phyloP scores from a whole-genome alignment of 1,140 invertebrate species.

The Babylonia areolata region DNA sequence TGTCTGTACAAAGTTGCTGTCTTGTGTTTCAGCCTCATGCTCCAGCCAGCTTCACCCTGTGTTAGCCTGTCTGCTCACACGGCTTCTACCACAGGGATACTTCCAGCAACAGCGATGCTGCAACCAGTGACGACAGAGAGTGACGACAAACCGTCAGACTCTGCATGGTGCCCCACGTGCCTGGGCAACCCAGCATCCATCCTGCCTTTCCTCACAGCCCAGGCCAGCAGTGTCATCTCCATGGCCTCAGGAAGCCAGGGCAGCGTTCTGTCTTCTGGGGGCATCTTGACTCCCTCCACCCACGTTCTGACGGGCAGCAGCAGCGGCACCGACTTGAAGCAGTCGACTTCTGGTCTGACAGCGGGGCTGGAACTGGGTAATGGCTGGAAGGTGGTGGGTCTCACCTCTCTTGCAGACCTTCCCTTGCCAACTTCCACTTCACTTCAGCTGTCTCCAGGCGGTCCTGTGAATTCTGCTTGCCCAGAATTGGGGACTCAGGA shows the following conservation, averaged over 20 bases:
- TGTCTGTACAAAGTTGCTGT: too few relatives aligned
- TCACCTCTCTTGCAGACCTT: slow-evolving; percentile 3
- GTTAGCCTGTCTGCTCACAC: too few relatives aligned
- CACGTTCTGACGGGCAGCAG: neutral
- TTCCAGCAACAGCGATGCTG: neutral
- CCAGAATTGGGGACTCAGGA: neutral
- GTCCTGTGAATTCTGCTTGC: neutral
- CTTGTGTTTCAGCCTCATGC: neutral
- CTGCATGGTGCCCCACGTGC: neutral
- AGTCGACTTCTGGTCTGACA: neutral
- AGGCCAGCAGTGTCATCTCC: slow-evolving; percentile 15
- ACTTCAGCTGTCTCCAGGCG: neutral
- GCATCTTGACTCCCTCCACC: neutral
- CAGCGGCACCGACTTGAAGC: neutral
- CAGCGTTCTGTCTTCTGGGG: neutral
- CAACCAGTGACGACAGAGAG: neutral
- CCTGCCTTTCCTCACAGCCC: neutral
- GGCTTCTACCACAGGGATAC: neutral
- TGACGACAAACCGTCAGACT: neutral
- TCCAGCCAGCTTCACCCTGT: neutral
- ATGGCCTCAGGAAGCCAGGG: neutral
- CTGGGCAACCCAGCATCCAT: slow-evolving; percentile 18
- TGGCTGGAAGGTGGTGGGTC: slow-evolving; percentile 34
- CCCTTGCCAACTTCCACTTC: neutral
- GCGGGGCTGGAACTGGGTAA: slow-evolving; percentile 15